Evolutionary conservation across 2,113 vertebrate species (phyloP).

Genomic region (Seriola aureovittata): DNA sequence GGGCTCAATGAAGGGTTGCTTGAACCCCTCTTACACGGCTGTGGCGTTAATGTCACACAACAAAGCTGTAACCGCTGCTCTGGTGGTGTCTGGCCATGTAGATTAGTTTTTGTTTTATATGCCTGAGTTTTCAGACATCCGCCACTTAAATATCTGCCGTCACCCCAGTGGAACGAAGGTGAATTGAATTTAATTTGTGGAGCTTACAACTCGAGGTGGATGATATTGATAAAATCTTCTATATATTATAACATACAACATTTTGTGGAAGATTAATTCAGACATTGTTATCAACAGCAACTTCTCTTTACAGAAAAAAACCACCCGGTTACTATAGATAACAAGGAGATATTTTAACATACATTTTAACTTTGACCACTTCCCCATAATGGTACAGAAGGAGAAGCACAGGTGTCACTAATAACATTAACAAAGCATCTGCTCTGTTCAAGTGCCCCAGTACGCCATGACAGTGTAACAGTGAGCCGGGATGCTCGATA

Average conservation of each 20-base stretch:
- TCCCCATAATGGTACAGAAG: neutral
- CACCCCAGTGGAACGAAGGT: neutral
- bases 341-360: neutral
- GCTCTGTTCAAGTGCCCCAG: neutral
- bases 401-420: neutral
- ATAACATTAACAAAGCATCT: neutral
- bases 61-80: neutral
- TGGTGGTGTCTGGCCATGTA: neutral
- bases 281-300: neutral
- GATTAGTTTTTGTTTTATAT: neutral
- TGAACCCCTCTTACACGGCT: neutral
- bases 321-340: neutral
- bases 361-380: too few species aligned
- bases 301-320: neutral
- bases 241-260: neutral
- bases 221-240: neutral
- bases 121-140: neutral
- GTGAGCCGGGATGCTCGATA: neutral
- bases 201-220: neutral
- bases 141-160: neutral
- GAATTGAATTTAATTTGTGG: neutral
- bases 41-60: neutral
- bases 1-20: neutral
- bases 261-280: neutral
- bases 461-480: too few species aligned